Base-by-base conservation (phyloP, 1,140 invertebrate species). In the Ceratina calcarata region DNA sequence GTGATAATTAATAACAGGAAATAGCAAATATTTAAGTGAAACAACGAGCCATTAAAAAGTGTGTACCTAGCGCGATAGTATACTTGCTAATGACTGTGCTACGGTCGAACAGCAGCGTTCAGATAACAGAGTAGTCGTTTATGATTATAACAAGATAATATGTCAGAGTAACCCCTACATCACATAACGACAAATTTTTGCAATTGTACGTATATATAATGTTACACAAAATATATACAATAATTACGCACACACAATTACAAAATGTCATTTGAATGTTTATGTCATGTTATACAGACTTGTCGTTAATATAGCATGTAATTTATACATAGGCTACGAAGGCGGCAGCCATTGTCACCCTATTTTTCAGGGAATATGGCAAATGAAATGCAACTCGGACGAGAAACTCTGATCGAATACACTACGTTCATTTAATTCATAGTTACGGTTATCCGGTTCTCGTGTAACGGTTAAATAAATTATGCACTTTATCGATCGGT, bases 381-480 rank as follows among this genome's bases (percentile, higher is more conserved):
- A 1, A n/a, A 24, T 10, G 20, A 18, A 64, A 49, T 18, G 37
- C 37, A 37, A 37, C 0, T 53, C 6, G 12, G 15, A 20, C 15
- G 18, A 45, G 37, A 45, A 51, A 18, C 61, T 32, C 22, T 60
- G 18, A 20, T 3, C 16, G 15, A 24, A 61, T 37, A 60, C 49
- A 13, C 24, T 37, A 32, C 20, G 24, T 55, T 57, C 49, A n/a
- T 15, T 24, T 64, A 55, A 65, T 55, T 49, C 32, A 27, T 2
- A 61, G 58, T 55, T 20, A 62, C 60, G 62, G 51, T 66, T 37
- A 61, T n/a, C n/a, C 69, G 15, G 32, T 58, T 58, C 77, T 51
- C 53, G 69, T 58, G 69, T 73, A 24, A 65, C 53, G 51, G 51
- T 73, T 79, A 64, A 73, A 79, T 79, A 73, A 79, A 65, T 79